Base-by-base conservation (phyloP, 1,140 invertebrate species). In the Bombus superbus region DNA sequence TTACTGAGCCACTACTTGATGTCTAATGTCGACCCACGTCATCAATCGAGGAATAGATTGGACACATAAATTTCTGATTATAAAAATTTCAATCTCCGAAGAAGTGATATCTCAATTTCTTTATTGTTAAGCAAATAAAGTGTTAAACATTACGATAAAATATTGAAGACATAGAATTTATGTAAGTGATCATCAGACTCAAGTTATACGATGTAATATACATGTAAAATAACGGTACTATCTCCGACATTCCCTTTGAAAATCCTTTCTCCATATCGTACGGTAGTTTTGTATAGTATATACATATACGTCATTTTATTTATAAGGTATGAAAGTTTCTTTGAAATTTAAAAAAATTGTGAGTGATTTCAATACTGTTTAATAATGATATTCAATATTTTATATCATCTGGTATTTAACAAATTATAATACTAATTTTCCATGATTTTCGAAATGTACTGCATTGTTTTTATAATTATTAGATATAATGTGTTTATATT, bases 201-300 rank as follows among this genome's bases (percentile, higher is more conserved):
- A 84, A 78, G 83, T 88, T 91, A 90, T 32, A 66, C n/a, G 13
- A 6, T 73, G 68, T 40, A 47, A 32, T 8, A 18, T 32, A 8
- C 15, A 40, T 35, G 57, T 79, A 68, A 86, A 32, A 80, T 90
- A 91, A 90, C 86, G 87, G 88, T 89, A 88, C 57, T 81, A 83
- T 85, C 82, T 47, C 59, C 18, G 68, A 83, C 53, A 42, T 66
- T 75, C 4, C 28, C 5, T 28, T 62, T 72, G 25, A 35, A 13
- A n/a, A 71, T 68, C 15, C 38, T 66, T 85, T 68, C 57, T 83
- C 81, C 78, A 75, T 82, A 89, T 62, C 44, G 3, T 64, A 74
- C 35, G 38, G 79, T 64, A 62, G 57, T 71, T n/a, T 86, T 40
- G 18, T 53, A 53, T 18, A 53, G 18, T 53, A 53, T 53, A 53